Conservation (phyloP, 2,113 vertebrate genomes). For the Azemiops feae region DNA sequence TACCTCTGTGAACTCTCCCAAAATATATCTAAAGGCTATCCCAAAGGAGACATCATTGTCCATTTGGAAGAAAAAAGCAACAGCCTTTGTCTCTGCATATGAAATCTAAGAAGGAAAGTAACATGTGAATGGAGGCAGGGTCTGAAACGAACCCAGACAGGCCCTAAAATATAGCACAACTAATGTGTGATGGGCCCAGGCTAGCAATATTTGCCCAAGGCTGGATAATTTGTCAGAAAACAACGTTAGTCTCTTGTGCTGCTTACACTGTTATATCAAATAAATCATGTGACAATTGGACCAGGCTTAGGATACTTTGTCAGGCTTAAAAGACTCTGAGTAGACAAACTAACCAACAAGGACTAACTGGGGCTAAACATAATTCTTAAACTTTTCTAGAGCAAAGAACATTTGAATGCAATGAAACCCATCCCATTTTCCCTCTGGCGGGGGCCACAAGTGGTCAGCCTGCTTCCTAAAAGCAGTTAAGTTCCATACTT, state of each 20-base stretch:
- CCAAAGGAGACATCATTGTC: constrained; percentile 50
- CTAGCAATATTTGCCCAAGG: constrained; percentile 36
- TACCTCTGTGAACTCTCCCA: constrained; percentile 30
- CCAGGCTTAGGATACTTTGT: constrained; percentile 24
- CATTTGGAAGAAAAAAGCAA: constrained; percentile 42
- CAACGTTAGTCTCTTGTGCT: constrained; percentile 20
- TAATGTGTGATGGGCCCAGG: constrained; percentile 41
- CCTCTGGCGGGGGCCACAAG: background rate
- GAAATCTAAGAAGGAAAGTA: constrained; percentile 28
- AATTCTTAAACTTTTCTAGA: background rate
- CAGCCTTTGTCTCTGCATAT: constrained; percentile 37
- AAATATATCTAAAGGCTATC: constrained; percentile 40
- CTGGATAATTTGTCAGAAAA: constrained; percentile 58
- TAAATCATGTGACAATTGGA: constrained; percentile 25
- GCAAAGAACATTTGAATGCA: background rate
- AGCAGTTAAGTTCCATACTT: background rate
- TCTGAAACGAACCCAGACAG: constrained; percentile 35
- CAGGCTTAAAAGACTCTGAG: constrained; percentile 23
- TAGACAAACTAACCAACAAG: background rate
- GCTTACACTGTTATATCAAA: constrained; percentile 48
- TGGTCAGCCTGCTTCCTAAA: background rate
- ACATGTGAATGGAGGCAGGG: background rate
- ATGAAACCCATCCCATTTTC: background rate
- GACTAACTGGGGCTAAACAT: background rate
- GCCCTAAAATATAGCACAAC: constrained; percentile 40